A percentile compares a stretch with the other conserved stretches of the same genome.
These are phyloP conservation scores for Ericerus pela DNA, from an alignment of 1,140 invertebrate genomes.

Conservation along the genomic window DNA sequence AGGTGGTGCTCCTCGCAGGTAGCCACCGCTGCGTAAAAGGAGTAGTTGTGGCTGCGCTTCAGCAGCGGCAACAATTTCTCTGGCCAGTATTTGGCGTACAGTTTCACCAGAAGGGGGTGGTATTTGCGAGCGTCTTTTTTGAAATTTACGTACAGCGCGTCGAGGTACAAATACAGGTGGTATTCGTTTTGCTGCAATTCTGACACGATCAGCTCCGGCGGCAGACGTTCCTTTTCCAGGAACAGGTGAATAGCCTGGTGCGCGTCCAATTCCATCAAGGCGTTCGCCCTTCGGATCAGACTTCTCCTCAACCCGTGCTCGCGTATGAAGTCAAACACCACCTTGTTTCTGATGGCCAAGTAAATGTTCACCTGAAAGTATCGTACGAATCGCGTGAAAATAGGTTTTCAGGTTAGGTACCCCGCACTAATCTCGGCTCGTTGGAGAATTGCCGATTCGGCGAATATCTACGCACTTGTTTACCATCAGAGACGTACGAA, in stretches of 20 bases:
- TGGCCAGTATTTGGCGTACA: conserved; percentile 80
- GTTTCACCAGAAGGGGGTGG: conserved; percentile 63
- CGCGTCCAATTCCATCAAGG: conserved; percentile 76
- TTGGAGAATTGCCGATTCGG: no score
- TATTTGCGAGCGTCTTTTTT: conserved; percentile 58
- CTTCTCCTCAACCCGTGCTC: conserved; percentile 70
- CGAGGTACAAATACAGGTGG: conserved; percentile 63
- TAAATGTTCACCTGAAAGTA: no score
- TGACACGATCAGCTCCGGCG: conserved; percentile 63
- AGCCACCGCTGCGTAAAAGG: conserved; percentile 77
- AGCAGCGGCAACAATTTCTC: conserved; percentile 78
- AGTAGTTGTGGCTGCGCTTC: conserved; percentile 73
- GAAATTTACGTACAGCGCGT: conserved; percentile 43
- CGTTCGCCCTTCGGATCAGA: conserved; percentile 73
- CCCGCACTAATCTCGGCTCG: no score
- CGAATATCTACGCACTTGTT: no score
- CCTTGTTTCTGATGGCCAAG: conserved; percentile 75
- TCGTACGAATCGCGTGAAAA: no score
- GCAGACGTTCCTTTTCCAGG: conserved; percentile 49
- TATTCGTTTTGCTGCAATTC: conserved; percentile 60
- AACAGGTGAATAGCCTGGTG: conserved; percentile 71
- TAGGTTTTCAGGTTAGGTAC: no score
- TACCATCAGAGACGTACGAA: no score
- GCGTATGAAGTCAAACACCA: conserved; percentile 80
- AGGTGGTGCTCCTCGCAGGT: conserved; percentile 67